Conservation (phyloP, 2,888 invertebrate species). For the Vesta saturnalis region DNA sequence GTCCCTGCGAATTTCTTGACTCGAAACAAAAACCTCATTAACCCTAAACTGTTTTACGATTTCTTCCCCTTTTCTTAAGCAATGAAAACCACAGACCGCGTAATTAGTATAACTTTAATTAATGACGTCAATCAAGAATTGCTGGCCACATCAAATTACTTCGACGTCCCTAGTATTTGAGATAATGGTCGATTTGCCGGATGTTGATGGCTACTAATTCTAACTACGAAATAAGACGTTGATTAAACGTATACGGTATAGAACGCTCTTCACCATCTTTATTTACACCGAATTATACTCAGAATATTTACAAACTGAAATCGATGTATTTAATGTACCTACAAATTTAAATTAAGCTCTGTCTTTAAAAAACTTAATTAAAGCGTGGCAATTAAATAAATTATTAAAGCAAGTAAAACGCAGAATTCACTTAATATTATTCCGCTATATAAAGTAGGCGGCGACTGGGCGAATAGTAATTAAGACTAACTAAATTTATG, state of each 20-base stretch:
- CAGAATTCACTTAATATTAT: slow-evolving; percentile 28
- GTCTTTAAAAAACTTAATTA: slow-evolving; percentile 9
- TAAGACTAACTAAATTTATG: slow-evolving; percentile 30
- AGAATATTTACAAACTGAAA: neutral
- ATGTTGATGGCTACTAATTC: slow-evolving; percentile 34
- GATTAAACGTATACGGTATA: too few relatives aligned
- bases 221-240: slow-evolving; percentile 33
- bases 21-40: slow-evolving; percentile 29
- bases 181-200: slow-evolving; percentile 37
- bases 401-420: slow-evolving; percentile 17
- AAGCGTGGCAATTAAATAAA: slow-evolving; percentile 24
- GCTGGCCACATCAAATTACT: slow-evolving; percentile 45
- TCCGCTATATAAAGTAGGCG: slow-evolving; percentile 15
- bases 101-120: slow-evolving; percentile 46
- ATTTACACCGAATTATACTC: neutral
- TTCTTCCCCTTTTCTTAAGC: slow-evolving; percentile 31
- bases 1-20: slow-evolving; percentile 11
- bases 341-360: slow-evolving; percentile 13
- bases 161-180: slow-evolving; percentile 35
- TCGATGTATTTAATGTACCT: neutral
- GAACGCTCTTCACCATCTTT: neutral
- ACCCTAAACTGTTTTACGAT: slow-evolving; percentile 40
- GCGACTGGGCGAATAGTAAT: slow-evolving; percentile 28
- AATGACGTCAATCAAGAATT: slow-evolving; percentile 45
- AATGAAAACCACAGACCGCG: slow-evolving; percentile 42